Conservation (phyloP, 2,888 invertebrate species). For the Pheosia tremula region DNA sequence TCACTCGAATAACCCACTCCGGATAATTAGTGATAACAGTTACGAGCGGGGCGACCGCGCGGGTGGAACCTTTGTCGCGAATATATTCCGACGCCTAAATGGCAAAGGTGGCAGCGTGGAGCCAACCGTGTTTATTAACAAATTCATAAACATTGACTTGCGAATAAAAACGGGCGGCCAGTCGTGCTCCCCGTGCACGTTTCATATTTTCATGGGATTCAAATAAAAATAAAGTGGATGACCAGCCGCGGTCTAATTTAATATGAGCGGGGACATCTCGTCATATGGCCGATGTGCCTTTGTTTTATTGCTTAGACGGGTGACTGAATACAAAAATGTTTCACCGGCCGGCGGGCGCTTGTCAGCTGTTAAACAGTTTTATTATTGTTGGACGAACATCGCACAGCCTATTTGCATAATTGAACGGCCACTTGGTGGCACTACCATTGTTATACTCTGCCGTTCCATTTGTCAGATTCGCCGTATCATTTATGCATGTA, state of each 20-base stretch:
- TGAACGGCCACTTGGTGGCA: constrained; percentile 83
- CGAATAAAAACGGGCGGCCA: constrained; percentile 67
- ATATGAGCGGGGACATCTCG: constrained; percentile 76
- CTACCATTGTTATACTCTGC: constrained; percentile 83
- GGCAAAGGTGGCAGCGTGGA: constrained; percentile 63
- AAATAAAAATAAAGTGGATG: constrained; percentile 82
- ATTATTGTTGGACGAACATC: constrained; percentile 80
- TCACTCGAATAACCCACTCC: constrained; percentile 61
- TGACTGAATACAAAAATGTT: constrained; percentile 74
- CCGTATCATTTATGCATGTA: constrained; percentile 82
- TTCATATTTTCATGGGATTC: constrained; percentile 82
- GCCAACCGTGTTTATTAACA: constrained; percentile 74
- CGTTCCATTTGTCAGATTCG: constrained; percentile 84
- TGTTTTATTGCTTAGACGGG: constrained; percentile 75
- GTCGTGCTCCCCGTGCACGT: constrained; percentile 66
- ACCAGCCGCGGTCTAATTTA: constrained; percentile 79
- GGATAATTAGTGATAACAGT: constrained; percentile 69
- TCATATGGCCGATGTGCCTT: constrained; percentile 72
- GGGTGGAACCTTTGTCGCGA: constrained; percentile 55
- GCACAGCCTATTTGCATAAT: constrained; percentile 83
- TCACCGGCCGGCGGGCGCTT: constrained; percentile 62
- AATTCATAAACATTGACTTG: constrained; percentile 82
- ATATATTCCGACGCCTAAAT: constrained; percentile 56
- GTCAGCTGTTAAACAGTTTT: constrained; percentile 84
- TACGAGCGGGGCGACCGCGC: constrained; percentile 41